Base-by-base conservation (phyloP, 2,797 vertebrate genomes). In the Crax fasciolata region DNA sequence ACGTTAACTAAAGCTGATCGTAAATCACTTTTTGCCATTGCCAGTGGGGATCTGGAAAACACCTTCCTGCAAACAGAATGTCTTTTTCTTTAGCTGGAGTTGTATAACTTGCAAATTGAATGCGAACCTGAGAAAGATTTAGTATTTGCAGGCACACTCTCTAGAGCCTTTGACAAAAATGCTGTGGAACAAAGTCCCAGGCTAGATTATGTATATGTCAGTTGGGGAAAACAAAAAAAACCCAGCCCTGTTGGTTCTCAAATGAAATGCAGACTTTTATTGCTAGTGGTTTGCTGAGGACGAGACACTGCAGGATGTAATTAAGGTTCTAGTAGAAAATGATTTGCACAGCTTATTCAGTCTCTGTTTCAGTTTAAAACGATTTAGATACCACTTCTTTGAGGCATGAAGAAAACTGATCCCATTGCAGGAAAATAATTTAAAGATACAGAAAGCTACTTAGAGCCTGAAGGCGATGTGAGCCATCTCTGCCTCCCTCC, bases 71-170 rank as follows among this genome's bases (percentile, higher is more conserved):
- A 97, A 93, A 94, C 81, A 94, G 92, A 93, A 89, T 1, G 21
- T 84, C 93, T 96, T 86, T 92, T 93, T 95, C 94, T 95, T 91
- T 79, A 94, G 93, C 88, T 93, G 16, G 71, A 84, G 88, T 86
- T 95, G 93, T 95, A 35, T 96, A 96, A 95, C 84, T 94, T 95
- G 95, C 92, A 97, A 96, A 97, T 96, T 95, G 95, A 96, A 97
- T 90, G 90, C 1, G 57, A 96, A 96, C 95, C 94, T 97, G 94
- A 94, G 90, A 93, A 92, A 96, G 95, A 96, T 95, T 95, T 97
- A 97, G 93, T 90, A 95, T 92, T 96, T 93, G 84, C 92, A 95
- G 86, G 83, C 92, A 80, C 49, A 61, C 44, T 96, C 93, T 96
- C 95, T 51, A 67, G 94, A 90, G 94, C 90, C 92, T 94, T 90